phyloP scores from a whole-genome alignment of 2,797 vertebrate genomes.

The Karalla daura region DNA sequence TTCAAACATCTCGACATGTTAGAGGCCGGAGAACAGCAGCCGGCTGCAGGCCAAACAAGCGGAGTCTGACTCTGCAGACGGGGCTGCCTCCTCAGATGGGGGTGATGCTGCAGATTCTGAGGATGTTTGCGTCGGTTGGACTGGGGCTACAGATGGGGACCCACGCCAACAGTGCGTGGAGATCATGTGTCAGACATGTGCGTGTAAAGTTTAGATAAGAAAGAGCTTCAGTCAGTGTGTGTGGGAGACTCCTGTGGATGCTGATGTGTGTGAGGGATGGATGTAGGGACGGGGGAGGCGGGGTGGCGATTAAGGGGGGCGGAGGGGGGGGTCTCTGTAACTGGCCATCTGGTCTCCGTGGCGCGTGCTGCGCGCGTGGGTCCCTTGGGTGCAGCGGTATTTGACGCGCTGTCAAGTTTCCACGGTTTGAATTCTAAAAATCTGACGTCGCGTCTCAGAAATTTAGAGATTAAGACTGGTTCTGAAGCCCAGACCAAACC shows the following conservation, averaged over 20 bases:
- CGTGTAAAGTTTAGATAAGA: constrained; percentile 48
- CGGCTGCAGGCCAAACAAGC: too few relatives aligned
- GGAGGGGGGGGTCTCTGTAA: constrained; percentile 61
- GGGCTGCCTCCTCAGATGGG: too few relatives aligned
- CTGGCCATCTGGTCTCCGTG: constrained; percentile 83
- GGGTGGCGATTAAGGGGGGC: background rate
- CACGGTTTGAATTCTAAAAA: constrained; percentile 33
- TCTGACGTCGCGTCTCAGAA: background rate
- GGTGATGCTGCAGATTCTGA: too few relatives aligned
- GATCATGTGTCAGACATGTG: constrained; percentile 67
- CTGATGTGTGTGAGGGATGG: constrained; percentile 34
- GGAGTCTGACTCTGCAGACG: too few relatives aligned
- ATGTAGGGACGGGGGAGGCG: constrained; percentile 14
- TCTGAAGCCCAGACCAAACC: too few relatives aligned
- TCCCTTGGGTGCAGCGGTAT: constrained; percentile 77
- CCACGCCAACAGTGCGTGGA: constrained; percentile 75
- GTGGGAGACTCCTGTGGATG: constrained; percentile 22
- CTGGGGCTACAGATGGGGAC: constrained; percentile 74
- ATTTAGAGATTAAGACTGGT: too few relatives aligned
- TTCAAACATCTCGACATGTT: too few relatives aligned
- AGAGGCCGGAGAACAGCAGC: too few relatives aligned
- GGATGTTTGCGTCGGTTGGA: constrained; percentile 55
- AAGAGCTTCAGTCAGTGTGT: background rate
- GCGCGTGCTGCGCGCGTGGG: constrained; percentile 87
- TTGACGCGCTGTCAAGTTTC: constrained; percentile 56